Evolutionary conservation across 2,888 invertebrate genomes (phyloP), one percentile per base, ranked within the genome.

Genomic region (Agrotis exclamationis): DNA sequence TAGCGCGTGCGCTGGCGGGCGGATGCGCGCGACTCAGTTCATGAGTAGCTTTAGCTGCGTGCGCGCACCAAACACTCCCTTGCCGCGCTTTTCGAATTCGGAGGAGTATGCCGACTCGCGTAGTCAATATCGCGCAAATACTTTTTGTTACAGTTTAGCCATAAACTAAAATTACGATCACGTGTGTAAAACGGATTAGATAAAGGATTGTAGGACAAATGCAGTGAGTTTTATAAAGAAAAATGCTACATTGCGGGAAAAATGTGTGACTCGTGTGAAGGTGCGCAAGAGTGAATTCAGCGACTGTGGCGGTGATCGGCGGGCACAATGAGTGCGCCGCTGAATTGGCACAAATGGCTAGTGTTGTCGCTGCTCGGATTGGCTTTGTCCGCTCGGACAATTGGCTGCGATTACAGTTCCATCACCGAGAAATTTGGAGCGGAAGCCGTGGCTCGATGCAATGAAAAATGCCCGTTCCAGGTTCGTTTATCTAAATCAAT

Each of bases 291-390:
- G 90, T 90, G 89, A 88, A 88, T 83, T 88, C 84, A 87, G 87
- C 89, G 80, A 80, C 87, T 82, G 81, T 80, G 79, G 87, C 86
- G 87, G 86, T 86, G 87, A 80, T 79, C 87, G 84, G 88, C 86
- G 90, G 88, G 88, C 92, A 95, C 94, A 95, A 95, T 96, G 96
- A 93, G 91, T 91, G 90, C 91, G 92, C 91, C 91, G 90, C 91
- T 91, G 95, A 96, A 96, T 95, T 96, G 96, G 95, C 96, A 93
- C 93, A 95, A 96, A 95, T 96, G 96, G 95, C 93, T 95, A 90
- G 93, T 95, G 95, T 93, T 95, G 95, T 92, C 93, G 93, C 90
- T 96, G 92, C 90, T 96, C 92, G 96, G 96, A 95, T 95, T 96
- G 95, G 95, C 95, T 95, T 95, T 96, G 96, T 95, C 96, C 96